Conservation (phyloP, 2,888 invertebrate genomes). For the Meloe dianella region DNA sequence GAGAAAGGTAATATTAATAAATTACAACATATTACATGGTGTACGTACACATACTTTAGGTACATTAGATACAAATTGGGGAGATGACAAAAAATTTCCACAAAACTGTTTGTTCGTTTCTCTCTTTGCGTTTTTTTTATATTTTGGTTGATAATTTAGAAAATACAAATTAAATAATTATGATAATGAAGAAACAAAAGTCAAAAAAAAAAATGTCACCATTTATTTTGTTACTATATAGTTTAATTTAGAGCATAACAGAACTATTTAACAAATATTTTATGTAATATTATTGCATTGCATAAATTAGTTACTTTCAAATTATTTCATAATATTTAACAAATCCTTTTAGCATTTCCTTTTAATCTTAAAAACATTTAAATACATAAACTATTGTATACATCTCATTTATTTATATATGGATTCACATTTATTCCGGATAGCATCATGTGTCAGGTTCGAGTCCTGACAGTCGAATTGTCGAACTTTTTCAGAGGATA, state of each 20-base stretch:
- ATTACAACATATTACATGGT: too few relatives aligned
- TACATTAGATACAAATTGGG: too few relatives aligned
- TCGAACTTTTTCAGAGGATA: too few relatives aligned
- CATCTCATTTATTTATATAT: not conserved
- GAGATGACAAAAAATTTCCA: too few relatives aligned
- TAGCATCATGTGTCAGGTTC: too few relatives aligned
- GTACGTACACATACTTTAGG: too few relatives aligned
- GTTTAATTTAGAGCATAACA: constrained; percentile 24
- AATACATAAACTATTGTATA: not conserved
- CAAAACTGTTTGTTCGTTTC: too few relatives aligned
- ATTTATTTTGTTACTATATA: not conserved
- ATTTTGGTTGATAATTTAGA: not conserved
- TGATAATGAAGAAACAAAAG: not conserved
- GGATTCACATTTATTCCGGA: too few relatives aligned
- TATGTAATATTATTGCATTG: constrained; percentile 35
- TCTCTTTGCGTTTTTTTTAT: too few relatives aligned
- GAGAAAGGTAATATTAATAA: not conserved
- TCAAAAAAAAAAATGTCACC: not conserved
- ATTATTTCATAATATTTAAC: constrained; percentile 42
- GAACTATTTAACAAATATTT: constrained; percentile 25
- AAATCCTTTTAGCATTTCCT: constrained; percentile 34
- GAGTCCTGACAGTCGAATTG: too few relatives aligned
- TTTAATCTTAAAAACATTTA: constrained; percentile 22
- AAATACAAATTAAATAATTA: not conserved
- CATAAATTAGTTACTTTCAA: constrained; percentile 44